Conservation (phyloP, 2,797 vertebrate species). For the Notoglanidium macrostoma region DNA sequence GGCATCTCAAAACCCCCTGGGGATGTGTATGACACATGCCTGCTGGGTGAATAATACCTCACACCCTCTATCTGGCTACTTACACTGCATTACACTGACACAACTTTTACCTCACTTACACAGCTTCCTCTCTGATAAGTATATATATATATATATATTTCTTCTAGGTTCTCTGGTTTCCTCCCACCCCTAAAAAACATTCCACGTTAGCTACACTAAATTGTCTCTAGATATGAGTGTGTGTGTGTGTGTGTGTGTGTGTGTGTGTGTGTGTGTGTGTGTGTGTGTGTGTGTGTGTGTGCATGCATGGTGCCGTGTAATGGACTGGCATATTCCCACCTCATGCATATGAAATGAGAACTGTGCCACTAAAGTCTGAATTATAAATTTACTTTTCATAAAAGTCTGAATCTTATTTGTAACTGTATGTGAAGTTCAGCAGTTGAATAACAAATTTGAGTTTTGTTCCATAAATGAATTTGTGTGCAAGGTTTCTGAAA, state of each 20-base stretch:
- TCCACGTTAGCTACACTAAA: background rate
- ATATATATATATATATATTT: background rate
- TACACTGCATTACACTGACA: slow-evolving; percentile 18
- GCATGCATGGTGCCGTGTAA: background rate
- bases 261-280: background rate
- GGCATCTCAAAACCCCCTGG: slow-evolving; percentile 27
- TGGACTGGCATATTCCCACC: background rate
- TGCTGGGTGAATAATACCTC: slow-evolving; percentile 49
- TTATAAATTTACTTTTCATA: background rate
- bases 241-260: slow-evolving; percentile 2
- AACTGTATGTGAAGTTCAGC: background rate
- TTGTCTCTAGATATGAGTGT: background rate
- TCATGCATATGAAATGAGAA: background rate
- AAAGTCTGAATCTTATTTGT: background rate
- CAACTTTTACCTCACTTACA: slow-evolving; percentile 29
- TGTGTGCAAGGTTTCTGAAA: background rate
- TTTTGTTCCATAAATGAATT: background rate
- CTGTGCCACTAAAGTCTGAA: background rate
- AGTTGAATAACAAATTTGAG: background rate
- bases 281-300: background rate
- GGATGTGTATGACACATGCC: slow-evolving; percentile 43
- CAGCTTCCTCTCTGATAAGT: background rate
- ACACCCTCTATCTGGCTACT: slow-evolving; percentile 12
- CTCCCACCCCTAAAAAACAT: background rate
- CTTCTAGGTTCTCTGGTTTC: background rate